phyloP scores from a whole-genome alignment of 2,113 vertebrate species.

The Sciurus niger region DNA sequence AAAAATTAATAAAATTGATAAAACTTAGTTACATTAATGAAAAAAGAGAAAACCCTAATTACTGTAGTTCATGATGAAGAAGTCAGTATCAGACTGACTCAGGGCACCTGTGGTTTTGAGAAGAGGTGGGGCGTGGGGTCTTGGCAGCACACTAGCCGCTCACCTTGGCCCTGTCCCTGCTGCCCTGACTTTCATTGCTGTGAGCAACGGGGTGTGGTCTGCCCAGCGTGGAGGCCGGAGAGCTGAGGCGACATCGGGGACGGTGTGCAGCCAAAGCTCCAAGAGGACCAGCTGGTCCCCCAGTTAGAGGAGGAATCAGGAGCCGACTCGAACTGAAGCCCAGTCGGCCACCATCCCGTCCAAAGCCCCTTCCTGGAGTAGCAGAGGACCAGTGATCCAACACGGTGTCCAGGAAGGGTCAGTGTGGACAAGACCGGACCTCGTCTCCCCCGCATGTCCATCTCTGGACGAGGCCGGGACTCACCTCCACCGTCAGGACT shows the following conservation, averaged over 20 bases:
- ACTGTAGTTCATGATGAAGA: no score
- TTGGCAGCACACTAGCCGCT: no score
- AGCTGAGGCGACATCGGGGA: no score
- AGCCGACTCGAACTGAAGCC: slow-evolving; percentile 23
- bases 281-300: not conserved
- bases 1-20: no score
- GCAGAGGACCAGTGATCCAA: not conserved
- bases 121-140: not conserved
- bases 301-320: slow-evolving; percentile 14
- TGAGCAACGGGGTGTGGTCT: not conserved
- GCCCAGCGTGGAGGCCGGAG: not conserved
- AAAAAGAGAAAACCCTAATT: no score
- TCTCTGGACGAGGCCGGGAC: not conserved
- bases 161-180: no score
- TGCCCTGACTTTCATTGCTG: no score
- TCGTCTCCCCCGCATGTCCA: no score
- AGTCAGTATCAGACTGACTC: no score
- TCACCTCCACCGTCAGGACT: not conserved
- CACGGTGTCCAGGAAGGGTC: not conserved
- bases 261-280: not conserved
- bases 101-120: not conserved
- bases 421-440: no score
- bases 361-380: not conserved
- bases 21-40: no score
- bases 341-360: not conserved